Evolutionary conservation across 2,797 vertebrate species (phyloP).

Genomic region (Clarias platycephalus): DNA sequence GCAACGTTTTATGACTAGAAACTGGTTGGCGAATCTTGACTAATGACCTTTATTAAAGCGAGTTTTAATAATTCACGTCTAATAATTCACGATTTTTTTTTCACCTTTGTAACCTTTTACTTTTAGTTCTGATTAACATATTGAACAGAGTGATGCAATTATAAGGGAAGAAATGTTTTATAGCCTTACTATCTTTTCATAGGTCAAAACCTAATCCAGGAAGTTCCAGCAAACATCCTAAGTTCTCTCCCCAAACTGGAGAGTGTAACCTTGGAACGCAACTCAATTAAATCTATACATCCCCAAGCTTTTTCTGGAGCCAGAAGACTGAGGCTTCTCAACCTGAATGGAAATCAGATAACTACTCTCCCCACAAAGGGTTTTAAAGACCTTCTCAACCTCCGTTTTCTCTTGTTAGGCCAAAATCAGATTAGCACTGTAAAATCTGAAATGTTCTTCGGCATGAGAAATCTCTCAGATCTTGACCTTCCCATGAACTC

Average conservation of each 20-base stretch:
- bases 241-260: constrained; percentile 67
- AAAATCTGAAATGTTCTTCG: constrained; percentile 71
- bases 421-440: constrained; percentile 72
- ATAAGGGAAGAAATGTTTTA: neutral
- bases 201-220: constrained; percentile 73
- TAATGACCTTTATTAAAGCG: neutral
- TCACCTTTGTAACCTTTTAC: neutral
- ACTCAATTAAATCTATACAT: constrained; percentile 73
- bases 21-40: neutral
- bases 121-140: neutral
- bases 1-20: neutral
- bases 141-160: neutral
- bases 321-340: constrained; percentile 72
- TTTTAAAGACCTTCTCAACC: constrained; percentile 75
- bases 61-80: neutral
- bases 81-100: neutral
- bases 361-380: constrained; percentile 64
- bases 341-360: constrained; percentile 75
- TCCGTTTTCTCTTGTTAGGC: constrained; percentile 78
- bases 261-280: constrained; percentile 74
- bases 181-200: constrained; percentile 22
- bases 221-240: constrained; percentile 66
- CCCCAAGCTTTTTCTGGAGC: constrained; percentile 71
- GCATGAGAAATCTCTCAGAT: constrained; percentile 76
- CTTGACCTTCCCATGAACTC: constrained; percentile 74